Evolutionary conservation across 2,797 vertebrate species (phyloP).

Genomic region (Acanthurus lineatus): DNA sequence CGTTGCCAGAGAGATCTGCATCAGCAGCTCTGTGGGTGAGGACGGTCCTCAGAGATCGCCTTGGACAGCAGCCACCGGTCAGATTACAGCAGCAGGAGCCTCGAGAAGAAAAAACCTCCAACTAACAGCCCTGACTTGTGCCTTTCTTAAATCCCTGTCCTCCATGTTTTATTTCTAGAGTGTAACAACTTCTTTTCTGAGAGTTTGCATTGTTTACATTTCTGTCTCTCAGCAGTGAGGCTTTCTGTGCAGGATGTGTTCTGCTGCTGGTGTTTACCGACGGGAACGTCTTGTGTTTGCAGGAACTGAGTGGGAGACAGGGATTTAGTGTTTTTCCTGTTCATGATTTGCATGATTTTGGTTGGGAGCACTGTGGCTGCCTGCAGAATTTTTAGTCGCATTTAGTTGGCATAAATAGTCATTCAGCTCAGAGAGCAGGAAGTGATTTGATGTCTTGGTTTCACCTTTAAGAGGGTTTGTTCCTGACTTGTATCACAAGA

Average conservation of each 20-base stretch:
- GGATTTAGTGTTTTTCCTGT: constrained; percentile 50
- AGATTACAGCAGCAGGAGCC: constrained; percentile 36
- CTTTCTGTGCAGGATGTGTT: constrained; percentile 43
- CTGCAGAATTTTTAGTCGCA: constrained; percentile 31
- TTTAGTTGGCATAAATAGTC: constrained; percentile 43
- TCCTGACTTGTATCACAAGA: constrained; percentile 18
- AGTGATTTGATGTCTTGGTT: constrained; percentile 33
- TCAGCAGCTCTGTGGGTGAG: constrained; percentile 27
- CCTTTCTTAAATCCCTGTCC: constrained; percentile 23
- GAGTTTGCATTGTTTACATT: constrained; percentile 53
- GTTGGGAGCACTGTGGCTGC: constrained; percentile 46
- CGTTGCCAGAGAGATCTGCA: constrained; percentile 2
- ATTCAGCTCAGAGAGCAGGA: constrained; percentile 21
- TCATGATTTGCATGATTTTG: constrained; percentile 56
- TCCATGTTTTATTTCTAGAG: constrained; percentile 32
- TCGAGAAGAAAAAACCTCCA: constrained; percentile 22
- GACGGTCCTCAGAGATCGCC: constrained; percentile 27
- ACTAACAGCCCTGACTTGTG: background rate
- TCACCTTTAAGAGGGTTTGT: constrained; percentile 30
- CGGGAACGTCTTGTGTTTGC: constrained; percentile 50
- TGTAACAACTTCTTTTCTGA: constrained; percentile 38
- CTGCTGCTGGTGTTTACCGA: constrained; percentile 60
- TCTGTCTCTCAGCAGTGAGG: constrained; percentile 37
- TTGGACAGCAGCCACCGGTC: constrained; percentile 33
- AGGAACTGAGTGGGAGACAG: constrained; percentile 36